These are phyloP conservation scores for Larimichthys crocea DNA, from an alignment of 2,113 vertebrate genomes.

Conservation along the genomic window DNA sequence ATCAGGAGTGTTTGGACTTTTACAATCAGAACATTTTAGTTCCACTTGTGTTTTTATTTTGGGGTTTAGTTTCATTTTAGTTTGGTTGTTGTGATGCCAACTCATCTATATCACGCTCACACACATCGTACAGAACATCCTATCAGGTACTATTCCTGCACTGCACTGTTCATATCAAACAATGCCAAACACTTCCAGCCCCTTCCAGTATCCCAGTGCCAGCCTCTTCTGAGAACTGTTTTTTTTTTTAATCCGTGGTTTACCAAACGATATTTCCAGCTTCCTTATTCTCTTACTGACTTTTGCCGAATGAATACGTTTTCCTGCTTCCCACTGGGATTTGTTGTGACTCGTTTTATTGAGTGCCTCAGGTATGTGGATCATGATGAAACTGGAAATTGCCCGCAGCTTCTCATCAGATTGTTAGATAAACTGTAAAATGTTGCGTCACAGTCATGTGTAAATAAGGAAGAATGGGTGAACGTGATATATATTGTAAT, in stretches of 20 bases:
- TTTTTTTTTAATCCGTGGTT: constrained; percentile 19
- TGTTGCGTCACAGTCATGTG: neutral
- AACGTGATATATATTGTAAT: neutral
- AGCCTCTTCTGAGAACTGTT: constrained; percentile 47
- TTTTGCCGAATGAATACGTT: rapidly evolving
- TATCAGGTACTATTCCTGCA: neutral
- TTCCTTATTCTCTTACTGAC: constrained; percentile 24
- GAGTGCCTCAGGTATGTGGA: neutral
- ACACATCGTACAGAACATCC: neutral
- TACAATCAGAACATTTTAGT: too few species aligned
- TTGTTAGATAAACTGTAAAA: neutral
- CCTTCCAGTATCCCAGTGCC: neutral
- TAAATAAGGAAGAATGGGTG: neutral
- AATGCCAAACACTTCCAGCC: neutral
- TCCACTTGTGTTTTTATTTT: too few species aligned
- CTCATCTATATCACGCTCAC: neutral
- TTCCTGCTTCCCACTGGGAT: neutral
- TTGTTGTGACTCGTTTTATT: neutral
- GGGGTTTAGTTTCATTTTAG: neutral
- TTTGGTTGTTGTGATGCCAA: neutral
- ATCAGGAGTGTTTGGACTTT: too few species aligned
- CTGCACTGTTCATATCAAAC: neutral
- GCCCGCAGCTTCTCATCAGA: neutral
- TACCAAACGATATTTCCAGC: neutral
- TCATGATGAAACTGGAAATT: constrained; percentile 6